Evolutionary conservation across 2,797 vertebrate species (phyloP), one percentile per base, ranked within the genome.

Genomic region (Hyperoplus immaculatus): DNA sequence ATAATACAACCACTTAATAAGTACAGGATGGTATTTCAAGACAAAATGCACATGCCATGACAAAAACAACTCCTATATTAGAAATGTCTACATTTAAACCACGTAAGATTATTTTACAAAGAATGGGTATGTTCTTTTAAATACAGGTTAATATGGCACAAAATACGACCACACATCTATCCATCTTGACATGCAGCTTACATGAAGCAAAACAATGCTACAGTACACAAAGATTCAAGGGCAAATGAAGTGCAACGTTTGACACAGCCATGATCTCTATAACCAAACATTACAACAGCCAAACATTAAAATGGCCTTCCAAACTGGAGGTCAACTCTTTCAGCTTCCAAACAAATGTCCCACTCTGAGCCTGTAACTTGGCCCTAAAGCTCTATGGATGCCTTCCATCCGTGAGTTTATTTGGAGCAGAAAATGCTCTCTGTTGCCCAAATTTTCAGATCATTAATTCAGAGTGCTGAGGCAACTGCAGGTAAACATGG

Each of bases 381-480:
- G 76, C 86, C 81, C 75, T 8, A 43, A 69, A 82, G 83, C 78
- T 87, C 46, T 15, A 77, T 87, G 88, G 90, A 84, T 86, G 78
- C 85, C 80, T 84, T 89, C 87, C 80, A 87, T 84, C 78, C 64
- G 60, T 76, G 81, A 86, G 75, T 78, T 82, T 80, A 80, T 87
- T 78, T 90, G 69, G 82, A 83, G 60, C 69, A 73, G 62, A 87
- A 83, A 81, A 83, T 45, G 61, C 68, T 77, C 66, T 72, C 63
- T 59, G 68, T 74, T 87, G 83, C 84, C 78, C 66, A 88, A 77
- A 90, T 86, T 71, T 72, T 80, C 76, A 83, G 63, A 76, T 81
- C 84, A 85, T 91, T 50, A 87, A 91, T 86, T 88, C 73, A 79
- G 81, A 85, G 67, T 81, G 86, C 78, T 82, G 78, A 88, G 82